Evolutionary conservation across 1,140 invertebrate genomes (phyloP).

Genomic region (Cataglyphis hispanica): DNA sequence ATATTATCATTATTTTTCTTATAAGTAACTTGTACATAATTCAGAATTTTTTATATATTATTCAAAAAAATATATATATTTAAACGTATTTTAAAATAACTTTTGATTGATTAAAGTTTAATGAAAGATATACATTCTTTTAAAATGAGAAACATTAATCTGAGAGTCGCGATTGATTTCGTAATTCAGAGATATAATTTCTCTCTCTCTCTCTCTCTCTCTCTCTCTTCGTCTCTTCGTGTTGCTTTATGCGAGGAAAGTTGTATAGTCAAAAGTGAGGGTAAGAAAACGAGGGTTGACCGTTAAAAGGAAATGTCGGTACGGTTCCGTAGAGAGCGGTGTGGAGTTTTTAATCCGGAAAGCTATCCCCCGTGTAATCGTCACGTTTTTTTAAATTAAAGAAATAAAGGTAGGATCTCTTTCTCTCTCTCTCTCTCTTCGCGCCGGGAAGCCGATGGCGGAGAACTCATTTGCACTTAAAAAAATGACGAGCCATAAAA

Average conservation of each 20-base stretch:
- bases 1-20: background rate
- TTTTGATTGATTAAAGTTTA: background rate
- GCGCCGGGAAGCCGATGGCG: constrained; percentile 63
- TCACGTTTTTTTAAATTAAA: constrained; percentile 83
- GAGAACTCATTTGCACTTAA: constrained; percentile 86
- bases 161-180: constrained; percentile 52
- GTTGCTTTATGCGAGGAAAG: constrained; percentile 63
- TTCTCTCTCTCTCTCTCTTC: background rate
- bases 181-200: constrained; percentile 67
- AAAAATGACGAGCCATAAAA: constrained; percentile 86
- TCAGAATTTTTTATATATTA: background rate
- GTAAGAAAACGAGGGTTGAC: constrained; percentile 66
- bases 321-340: constrained; percentile 34
- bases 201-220: background rate
- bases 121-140: background rate
- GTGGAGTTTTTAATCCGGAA: constrained; percentile 81
- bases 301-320: constrained; percentile 60
- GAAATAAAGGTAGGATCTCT: constrained; percentile 80
- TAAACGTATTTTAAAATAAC: background rate
- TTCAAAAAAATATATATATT: background rate
- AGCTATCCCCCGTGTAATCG: constrained; percentile 80
- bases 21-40: background rate
- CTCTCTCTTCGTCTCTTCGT: constrained; percentile 19
- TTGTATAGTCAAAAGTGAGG: constrained; percentile 51
- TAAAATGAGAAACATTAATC: constrained; percentile 2